A percentile compares a stretch with the other conserved stretches of the same genome.
phyloP scores from a whole-genome alignment of 2,113 vertebrate species.

The Trogon melanurus region DNA sequence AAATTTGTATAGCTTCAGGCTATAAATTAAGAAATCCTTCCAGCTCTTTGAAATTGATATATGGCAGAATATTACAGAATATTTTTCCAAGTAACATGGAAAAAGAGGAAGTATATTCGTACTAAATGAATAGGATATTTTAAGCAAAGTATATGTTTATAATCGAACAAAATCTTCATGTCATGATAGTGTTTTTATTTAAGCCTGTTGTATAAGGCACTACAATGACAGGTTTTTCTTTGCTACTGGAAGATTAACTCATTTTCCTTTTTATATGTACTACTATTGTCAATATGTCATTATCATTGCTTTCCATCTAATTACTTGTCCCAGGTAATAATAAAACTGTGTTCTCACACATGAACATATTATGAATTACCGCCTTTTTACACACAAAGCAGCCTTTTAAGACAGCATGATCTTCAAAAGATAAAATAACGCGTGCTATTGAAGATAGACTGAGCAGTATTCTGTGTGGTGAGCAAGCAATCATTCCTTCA shows the following conservation, averaged over 20 bases:
- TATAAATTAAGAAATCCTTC: not conserved
- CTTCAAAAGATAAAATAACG: not conserved
- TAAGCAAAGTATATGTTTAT: not conserved
- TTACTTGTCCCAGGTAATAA: slow-evolving; percentile 16
- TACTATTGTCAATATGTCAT: not conserved
- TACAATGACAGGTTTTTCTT: not conserved
- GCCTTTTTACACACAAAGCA: not conserved
- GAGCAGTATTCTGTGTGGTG: not conserved
- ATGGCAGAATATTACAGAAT: not conserved
- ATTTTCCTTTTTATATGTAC: not conserved
- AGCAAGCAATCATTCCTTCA: not conserved
- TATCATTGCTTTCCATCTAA: not conserved
- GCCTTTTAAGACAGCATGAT: not conserved
- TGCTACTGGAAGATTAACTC: not conserved
- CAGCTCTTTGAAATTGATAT: not conserved
- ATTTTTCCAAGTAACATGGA: not conserved
- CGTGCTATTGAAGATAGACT: not conserved
- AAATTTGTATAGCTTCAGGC: not conserved
- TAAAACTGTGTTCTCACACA: not conserved
- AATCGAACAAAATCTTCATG: not conserved
- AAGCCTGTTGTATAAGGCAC: not conserved
- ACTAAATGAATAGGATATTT: not conserved
- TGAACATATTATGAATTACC: not conserved
- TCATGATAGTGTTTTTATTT: not conserved
- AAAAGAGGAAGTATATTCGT: not conserved